A percentile compares a stretch with the other conserved stretches of the same genome.
Conservation (phyloP, 2,888 invertebrate species). For the Latheticus oryzae region DNA sequence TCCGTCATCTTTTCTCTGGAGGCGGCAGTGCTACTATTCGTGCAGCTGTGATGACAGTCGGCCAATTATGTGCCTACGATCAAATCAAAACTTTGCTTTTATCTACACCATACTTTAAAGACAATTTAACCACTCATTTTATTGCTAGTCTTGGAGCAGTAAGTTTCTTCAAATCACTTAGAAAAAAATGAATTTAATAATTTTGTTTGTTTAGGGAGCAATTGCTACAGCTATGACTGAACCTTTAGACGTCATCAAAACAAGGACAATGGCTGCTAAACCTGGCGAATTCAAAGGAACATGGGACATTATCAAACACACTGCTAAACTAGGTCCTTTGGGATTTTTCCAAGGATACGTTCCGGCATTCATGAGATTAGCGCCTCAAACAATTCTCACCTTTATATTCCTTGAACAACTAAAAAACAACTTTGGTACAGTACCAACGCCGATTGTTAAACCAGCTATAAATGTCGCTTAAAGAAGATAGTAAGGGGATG, state of each 20-base stretch:
- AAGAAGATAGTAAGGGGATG: too few relatives aligned
- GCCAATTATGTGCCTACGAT: constrained; percentile 97
- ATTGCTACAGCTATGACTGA: constrained; percentile 95
- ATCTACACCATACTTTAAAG: constrained; percentile 77
- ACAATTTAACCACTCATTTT: constrained; percentile 86
- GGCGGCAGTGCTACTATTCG: constrained; percentile 90
- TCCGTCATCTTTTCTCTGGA: constrained; percentile 85
- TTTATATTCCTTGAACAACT: constrained; percentile 97
- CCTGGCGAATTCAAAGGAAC: constrained; percentile 89
- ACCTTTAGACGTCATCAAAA: constrained; percentile 97
- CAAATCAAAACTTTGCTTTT: constrained; percentile 84
- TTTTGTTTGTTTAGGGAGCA: constrained; percentile 80
- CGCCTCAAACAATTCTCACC: constrained; percentile 96
- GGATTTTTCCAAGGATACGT: constrained; percentile 98
- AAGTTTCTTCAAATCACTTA: too few relatives aligned
- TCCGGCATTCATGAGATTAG: constrained; percentile 95
- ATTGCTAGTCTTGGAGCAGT: constrained; percentile 88
- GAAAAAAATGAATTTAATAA: not conserved
- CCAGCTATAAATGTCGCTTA: too few relatives aligned
- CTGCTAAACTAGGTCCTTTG: constrained; percentile 88
- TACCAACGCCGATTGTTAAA: too few relatives aligned
- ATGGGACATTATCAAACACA: constrained; percentile 78
- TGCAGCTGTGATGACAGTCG: constrained; percentile 96
- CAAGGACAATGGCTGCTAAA: constrained; percentile 96
- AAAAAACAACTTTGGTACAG: constrained; percentile 79